Evolutionary conservation across 1,140 invertebrate species (phyloP), one percentile per base, ranked within the genome.

Genomic region (Cotesia typhae): DNA sequence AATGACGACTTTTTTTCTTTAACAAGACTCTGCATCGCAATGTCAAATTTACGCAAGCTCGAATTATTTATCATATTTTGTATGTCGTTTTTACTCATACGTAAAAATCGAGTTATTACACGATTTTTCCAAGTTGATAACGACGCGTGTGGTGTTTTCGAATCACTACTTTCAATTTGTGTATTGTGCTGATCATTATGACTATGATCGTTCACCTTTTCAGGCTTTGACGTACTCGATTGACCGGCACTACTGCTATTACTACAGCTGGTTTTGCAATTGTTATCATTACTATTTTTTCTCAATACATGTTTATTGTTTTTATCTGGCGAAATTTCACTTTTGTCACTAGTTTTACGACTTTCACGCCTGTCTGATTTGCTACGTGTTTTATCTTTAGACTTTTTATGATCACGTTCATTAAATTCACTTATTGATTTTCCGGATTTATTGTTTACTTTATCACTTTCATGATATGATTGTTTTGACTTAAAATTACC

Each of bases 11-110:
- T 80, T 9, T 82, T 80, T 35, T 88, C 84, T 35, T 85, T 84
- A n/a, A 87, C 85, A 4, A 88, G 73, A 69, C 83, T 84, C 35
- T 86, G 80, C 87, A 88, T 87, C 0, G 84, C 84, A 5, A 88
- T 81, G 65, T 87, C 83, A 37, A 87, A 87, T 55, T 87, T 87
- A 1, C 85, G 79, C 3, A 86, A 71, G 72, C 85, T 86, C 20
- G 87, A 82, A 47, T 85, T 84, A 70, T 88, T 87, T 0, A 88
- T 78, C 83, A 88, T 85, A 47, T 88, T 87, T 36, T 81, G 78
- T 36, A 88, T 85, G 14, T 88, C 85, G 36, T 85, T 87, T 69
- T 83, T 86, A 14, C 84, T 86, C 87, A 87, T 88, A 12, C 82
- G 86, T 17, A 88, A 64, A 35, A 88, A 86, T 41, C 82, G 81